A percentile compares a stretch with the other conserved stretches of the same genome.
Conservation (phyloP, 2,888 invertebrate genomes). For the Ophioninae sp. region DNA sequence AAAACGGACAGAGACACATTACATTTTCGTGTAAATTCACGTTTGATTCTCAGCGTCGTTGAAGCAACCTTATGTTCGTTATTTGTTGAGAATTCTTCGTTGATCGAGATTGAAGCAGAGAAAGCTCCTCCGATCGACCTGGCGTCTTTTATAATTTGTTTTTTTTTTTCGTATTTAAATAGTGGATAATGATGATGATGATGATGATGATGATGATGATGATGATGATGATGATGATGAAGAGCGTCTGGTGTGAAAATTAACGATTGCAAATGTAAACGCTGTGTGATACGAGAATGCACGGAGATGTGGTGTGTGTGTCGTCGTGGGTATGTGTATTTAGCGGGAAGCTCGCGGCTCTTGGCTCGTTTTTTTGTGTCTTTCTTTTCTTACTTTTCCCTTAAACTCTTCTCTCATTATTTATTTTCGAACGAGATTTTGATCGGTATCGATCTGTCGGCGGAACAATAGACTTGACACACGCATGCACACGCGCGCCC, state of each 20-base stretch:
- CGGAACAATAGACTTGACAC: slow-evolving; percentile 41
- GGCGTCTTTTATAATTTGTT: slow-evolving; percentile 34
- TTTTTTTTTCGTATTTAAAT: slow-evolving; percentile 17
- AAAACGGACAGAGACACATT: slow-evolving; percentile 7
- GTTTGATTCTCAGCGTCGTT: slow-evolving; percentile 57
- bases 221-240: background rate
- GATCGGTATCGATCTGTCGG: slow-evolving; percentile 46
- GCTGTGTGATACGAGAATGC: slow-evolving; percentile 24
- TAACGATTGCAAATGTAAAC: slow-evolving; percentile 13
- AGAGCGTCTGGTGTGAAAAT: slow-evolving; percentile 25
- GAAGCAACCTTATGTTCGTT: slow-evolving; percentile 53
- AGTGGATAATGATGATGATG: slow-evolving; percentile 1
- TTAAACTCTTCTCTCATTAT: slow-evolving; percentile 44
- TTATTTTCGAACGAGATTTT: slow-evolving; percentile 57
- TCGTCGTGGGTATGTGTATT: slow-evolving; percentile 30
- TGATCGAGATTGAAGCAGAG: slow-evolving; percentile 26
- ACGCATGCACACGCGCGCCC: background rate
- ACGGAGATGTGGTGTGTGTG: slow-evolving; percentile 7
- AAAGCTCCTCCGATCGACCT: slow-evolving; percentile 28
- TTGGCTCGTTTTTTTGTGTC: slow-evolving; percentile 26
- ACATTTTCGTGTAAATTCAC: slow-evolving; percentile 35
- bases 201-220: background rate
- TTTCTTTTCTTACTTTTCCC: slow-evolving; percentile 22
- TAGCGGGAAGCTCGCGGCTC: slow-evolving; percentile 39
- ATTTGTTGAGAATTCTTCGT: slow-evolving; percentile 49